Base-by-base conservation (phyloP, 2,113 vertebrate species). In the Oxyura jamaicensis region DNA sequence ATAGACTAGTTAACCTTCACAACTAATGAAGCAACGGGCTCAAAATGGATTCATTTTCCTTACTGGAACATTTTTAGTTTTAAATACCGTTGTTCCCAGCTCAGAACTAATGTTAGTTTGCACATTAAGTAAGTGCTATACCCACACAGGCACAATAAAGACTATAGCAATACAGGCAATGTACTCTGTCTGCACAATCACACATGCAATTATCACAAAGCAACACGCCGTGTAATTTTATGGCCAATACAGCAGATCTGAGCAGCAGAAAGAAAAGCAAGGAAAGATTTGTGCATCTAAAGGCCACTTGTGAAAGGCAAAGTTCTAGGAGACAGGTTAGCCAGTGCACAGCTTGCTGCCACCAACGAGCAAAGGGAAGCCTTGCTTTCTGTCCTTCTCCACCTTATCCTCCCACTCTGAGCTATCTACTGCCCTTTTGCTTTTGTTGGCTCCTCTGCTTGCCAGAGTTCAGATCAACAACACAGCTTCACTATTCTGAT, bases 61-160 rank as follows among this genome's bases (percentile, higher is more conserved):
- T 88, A 86, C 60, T 65, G 60, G 39, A 88, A 91, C 35, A 81
- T 83, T 93, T 83, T 95, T 36, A 60, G 72, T 94, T 93, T 79
- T n/a, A 55, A 83, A 85, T 31, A 65, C 26, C 65, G 69, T 69
- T 46, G 29, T 79, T 91, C 67, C 76, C 23, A 79, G 68, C 10
- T 83, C 14, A 23, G 88, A 92, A 71, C 14, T 63, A 77, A 71
- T 19, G 72, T 31, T 92, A 62, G 3, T 71, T 88, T 90, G 68
- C 65, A 91, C 72, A 75, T 68, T 77, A 94, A 90, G 65, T 71
- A 95, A 95, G 83, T 0, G 1, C 59, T 72, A 80, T 88, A 52
- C 76, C 79, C 79, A 76, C 82, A 86, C 35, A 67, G 59, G 62
- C 85, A 7, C 16, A 77, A 75, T 46, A 60, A 39, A 88, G 55